Conservation (phyloP, 2,888 invertebrate species). For the Conomelus anceps region DNA sequence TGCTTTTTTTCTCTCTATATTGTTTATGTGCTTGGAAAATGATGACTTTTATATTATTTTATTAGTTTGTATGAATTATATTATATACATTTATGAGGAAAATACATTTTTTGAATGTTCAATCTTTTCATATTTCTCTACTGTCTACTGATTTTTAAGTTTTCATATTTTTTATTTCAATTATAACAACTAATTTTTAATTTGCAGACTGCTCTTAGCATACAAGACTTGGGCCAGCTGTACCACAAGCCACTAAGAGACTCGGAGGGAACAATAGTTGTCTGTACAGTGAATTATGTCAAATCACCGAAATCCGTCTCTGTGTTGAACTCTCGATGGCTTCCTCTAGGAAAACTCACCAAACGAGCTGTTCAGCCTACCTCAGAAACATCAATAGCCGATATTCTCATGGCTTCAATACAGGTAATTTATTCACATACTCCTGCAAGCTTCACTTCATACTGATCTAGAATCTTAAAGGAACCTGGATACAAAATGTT, state of each 20-base stretch:
- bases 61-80: background rate
- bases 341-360: conserved; percentile 76
- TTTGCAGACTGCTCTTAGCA: conserved; percentile 71
- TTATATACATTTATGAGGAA: background rate
- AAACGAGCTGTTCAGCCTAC: conserved; percentile 57
- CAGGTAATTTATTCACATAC: conserved; percentile 47
- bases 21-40: no score
- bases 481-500: no score
- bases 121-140: background rate
- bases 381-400: conserved; percentile 68
- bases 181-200: background rate
- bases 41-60: no score
- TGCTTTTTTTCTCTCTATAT: no score
- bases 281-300: conserved; percentile 77
- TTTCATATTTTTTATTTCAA: background rate
- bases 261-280: conserved; percentile 80
- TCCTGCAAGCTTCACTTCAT: background rate
- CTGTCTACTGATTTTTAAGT: background rate
- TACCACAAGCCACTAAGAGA: conserved; percentile 88
- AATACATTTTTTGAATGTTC: background rate
- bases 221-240: conserved; percentile 90
- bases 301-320: conserved; percentile 79
- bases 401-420: conserved; percentile 79
- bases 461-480: no score
- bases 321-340: conserved; percentile 87